These are phyloP conservation scores for Limnephilus marmoratus DNA, from an alignment of 2,888 invertebrate species.

Conservation along the genomic window DNA sequence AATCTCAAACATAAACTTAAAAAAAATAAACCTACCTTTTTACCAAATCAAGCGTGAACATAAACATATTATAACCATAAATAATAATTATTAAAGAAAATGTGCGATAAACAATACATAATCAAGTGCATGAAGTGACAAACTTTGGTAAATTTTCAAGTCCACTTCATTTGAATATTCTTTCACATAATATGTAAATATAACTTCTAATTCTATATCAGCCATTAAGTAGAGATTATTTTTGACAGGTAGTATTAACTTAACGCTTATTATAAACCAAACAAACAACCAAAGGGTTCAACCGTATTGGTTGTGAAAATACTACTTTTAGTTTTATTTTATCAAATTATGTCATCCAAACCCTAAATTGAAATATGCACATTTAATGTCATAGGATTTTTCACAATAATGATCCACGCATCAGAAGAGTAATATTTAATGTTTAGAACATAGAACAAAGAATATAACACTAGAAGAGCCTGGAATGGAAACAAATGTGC, in stretches of 20 bases:
- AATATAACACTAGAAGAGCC: too few relatives aligned
- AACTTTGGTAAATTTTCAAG: not conserved
- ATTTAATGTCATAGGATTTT: not conserved
- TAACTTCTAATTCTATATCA: not conserved
- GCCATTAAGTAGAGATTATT: not conserved
- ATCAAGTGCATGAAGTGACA: not conserved
- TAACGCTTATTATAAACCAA: not conserved
- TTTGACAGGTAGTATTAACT: not conserved
- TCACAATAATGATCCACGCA: not conserved
- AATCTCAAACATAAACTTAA: not conserved
- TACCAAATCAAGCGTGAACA: not conserved
- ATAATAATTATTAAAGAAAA: not conserved
- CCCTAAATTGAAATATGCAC: not conserved
- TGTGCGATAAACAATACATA: not conserved
- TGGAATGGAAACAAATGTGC: too few relatives aligned
- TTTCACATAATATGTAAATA: not conserved
- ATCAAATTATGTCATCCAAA: not conserved
- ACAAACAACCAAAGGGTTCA: not conserved
- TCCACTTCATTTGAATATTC: conserved; percentile 2
- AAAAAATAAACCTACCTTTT: conserved; percentile 2
- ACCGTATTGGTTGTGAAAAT: not conserved
- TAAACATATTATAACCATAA: not conserved
- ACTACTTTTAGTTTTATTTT: not conserved
- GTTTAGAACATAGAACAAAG: not conserved
- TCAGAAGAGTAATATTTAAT: not conserved